Percentiles rank a stretch among this genome's conserved stretches.
These are phyloP conservation scores for Alca torda DNA, from an alignment of 2,797 vertebrate genomes.

Conservation along the genomic window DNA sequence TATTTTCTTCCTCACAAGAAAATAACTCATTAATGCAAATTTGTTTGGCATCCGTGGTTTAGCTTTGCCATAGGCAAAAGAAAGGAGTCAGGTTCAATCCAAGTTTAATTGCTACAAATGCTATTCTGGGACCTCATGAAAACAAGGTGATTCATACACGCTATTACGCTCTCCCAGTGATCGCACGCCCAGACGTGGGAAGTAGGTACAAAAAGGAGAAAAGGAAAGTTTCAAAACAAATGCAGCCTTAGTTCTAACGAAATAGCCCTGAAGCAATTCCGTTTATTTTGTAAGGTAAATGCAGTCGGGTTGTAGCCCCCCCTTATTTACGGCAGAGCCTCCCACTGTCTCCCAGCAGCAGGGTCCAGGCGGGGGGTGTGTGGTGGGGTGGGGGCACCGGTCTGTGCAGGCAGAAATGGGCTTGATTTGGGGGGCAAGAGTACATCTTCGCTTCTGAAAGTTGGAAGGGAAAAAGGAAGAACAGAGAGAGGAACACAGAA, in stretches of 20 bases:
- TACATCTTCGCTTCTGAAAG: rapidly evolving
- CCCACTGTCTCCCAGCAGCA: rapidly evolving
- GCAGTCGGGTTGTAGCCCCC: not conserved
- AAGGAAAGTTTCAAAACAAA: not conserved
- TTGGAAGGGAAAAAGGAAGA: not conserved
- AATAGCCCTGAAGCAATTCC: not conserved
- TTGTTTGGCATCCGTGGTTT: not conserved
- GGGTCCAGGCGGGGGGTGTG: rapidly evolving
- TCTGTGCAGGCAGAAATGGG: not conserved
- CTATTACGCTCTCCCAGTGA: not conserved
- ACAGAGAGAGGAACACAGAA: not conserved
- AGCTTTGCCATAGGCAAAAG: conserved; percentile 13
- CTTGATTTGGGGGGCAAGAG: rapidly evolving
- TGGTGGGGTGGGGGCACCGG: rapidly evolving
- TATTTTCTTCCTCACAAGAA: not conserved
- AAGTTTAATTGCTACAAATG: conserved; percentile 37
- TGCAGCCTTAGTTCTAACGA: not conserved
- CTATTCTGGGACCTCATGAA: not conserved
- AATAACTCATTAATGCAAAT: conserved; percentile 38
- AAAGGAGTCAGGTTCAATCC: conserved; percentile 37
- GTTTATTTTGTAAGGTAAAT: not conserved
- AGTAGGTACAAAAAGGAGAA: not conserved
- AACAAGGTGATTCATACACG: not conserved
- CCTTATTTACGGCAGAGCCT: not conserved
- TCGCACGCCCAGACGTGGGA: not conserved